Conservation (phyloP, 2,113 vertebrate species). For the Drymodes brunneopygia region DNA sequence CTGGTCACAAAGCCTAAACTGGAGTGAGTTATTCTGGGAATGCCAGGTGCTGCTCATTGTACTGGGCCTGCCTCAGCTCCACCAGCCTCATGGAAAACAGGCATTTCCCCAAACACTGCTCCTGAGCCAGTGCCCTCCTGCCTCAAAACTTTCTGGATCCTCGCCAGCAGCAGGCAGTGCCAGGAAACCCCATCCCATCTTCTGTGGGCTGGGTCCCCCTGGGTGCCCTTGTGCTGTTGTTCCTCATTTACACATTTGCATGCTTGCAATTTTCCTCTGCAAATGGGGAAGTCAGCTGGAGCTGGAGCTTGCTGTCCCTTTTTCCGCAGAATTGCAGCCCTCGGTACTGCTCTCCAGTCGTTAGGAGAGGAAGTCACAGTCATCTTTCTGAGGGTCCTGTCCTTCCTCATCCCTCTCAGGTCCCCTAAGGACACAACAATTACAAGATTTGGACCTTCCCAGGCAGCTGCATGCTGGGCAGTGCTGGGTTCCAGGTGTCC, state of each 20-base stretch:
- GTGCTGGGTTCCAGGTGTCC: neutral
- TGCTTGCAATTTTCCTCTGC: neutral
- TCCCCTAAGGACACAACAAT: neutral
- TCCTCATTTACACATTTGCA: neutral
- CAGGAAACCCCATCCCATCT: neutral
- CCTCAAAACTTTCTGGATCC: neutral
- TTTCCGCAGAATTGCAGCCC: neutral
- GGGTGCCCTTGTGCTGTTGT: neutral
- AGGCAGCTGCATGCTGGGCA: neutral
- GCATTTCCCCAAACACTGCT: neutral
- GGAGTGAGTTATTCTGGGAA: neutral
- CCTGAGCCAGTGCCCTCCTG: neutral
- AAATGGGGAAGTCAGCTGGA: neutral
- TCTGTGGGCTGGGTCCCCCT: neutral
- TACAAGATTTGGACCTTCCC: neutral
- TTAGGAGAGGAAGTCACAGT: neutral
- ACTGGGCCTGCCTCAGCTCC: neutral
- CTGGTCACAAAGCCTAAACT: neutral
- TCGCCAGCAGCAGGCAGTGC: neutral
- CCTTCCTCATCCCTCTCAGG: neutral
- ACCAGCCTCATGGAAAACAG: neutral
- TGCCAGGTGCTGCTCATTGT: neutral
- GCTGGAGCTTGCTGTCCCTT: neutral
- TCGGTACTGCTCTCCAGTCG: neutral
- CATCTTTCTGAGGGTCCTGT: neutral